A percentile compares a stretch with the other conserved stretches of the same genome.
Conservation (phyloP, 2,113 vertebrate genomes). For the Pterophyllum scalare region DNA sequence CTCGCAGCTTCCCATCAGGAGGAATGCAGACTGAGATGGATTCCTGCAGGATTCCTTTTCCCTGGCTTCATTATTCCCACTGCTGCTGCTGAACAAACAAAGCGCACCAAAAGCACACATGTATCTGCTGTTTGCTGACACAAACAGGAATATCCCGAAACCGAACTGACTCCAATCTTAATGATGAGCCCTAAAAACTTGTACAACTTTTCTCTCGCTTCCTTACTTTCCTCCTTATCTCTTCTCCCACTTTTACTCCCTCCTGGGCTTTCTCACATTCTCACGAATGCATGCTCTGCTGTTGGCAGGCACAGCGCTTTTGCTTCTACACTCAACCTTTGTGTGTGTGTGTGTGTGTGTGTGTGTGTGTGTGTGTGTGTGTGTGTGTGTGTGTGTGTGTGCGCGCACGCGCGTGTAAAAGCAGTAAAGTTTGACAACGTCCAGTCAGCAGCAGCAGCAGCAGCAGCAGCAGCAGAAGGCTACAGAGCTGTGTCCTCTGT, state of each 20-base stretch:
- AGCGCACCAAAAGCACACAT: neutral
- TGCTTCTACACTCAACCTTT: slow-evolving; percentile 51
- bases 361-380: neutral
- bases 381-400: slow-evolving; percentile 28
- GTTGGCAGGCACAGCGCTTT: slow-evolving; percentile 39
- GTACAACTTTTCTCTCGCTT: neutral
- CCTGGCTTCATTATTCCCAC: slow-evolving; percentile 64
- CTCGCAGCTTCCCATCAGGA: slow-evolving; percentile 56
- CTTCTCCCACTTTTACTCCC: neutral
- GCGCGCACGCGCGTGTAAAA: slow-evolving; percentile 18
- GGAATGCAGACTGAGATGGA: slow-evolving; percentile 70
- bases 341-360: slow-evolving; percentile 28
- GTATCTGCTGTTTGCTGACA: slow-evolving; percentile 26
- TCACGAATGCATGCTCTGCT: slow-evolving; percentile 20
- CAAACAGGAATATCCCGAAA: slow-evolving; percentile 8
- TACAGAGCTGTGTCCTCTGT: slow-evolving; percentile 37
- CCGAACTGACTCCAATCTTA: neutral
- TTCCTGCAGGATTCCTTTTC: slow-evolving; percentile 69
- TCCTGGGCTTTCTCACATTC: neutral
- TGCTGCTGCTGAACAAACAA: slow-evolving; percentile 28
- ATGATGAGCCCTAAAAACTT: slow-evolving; percentile 14
- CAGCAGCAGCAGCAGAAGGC: slow-evolving; percentile 2
- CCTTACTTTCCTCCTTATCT: slow-evolving; percentile 16
- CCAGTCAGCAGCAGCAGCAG: slow-evolving; percentile 57
- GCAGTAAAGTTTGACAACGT: slow-evolving; percentile 63